These are phyloP conservation scores for Cyprinella venusta DNA, from an alignment of 2,797 vertebrate species.

Conservation along the genomic window DNA sequence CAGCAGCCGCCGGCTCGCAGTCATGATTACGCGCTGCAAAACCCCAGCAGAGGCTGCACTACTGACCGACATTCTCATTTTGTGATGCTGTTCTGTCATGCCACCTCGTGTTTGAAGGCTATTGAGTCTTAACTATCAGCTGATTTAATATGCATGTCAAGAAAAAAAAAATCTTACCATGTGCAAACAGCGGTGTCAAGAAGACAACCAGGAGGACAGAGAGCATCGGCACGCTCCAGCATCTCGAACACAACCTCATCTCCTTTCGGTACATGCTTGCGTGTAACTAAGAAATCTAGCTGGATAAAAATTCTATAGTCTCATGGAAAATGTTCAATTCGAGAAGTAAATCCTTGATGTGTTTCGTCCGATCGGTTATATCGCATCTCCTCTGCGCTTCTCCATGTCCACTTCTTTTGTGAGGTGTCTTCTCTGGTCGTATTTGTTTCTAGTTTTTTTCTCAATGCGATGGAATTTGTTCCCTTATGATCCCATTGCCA, in stretches of 20 bases:
- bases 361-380: slow-evolving; percentile 65
- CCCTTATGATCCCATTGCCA: slow-evolving; percentile 72
- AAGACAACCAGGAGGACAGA: slow-evolving; percentile 72
- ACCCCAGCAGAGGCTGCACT: slow-evolving; percentile 28
- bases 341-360: slow-evolving; percentile 63
- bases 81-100: slow-evolving; percentile 4
- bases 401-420: slow-evolving; percentile 68
- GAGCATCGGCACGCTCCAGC: slow-evolving; percentile 74
- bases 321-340: slow-evolving; percentile 51
- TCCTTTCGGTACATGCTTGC: slow-evolving; percentile 70
- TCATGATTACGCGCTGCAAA: slow-evolving; percentile 11
- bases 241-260: slow-evolving; percentile 65
- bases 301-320: slow-evolving; percentile 8
- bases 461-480: slow-evolving; percentile 50
- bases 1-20: slow-evolving; percentile 8
- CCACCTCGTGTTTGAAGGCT: slow-evolving; percentile 5
- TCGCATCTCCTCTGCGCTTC: slow-evolving; percentile 66
- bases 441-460: slow-evolving; percentile 39
- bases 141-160: slow-evolving; percentile 9
- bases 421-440: slow-evolving; percentile 50
- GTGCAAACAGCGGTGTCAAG: slow-evolving; percentile 68
- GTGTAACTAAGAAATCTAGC: slow-evolving; percentile 46
- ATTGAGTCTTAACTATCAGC: slow-evolving; percentile 20
- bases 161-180: slow-evolving; percentile 71
- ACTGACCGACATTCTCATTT: slow-evolving; percentile 50